Percentiles rank a stretch among this genome's conserved stretches.
These are phyloP conservation scores for Steromphala cineraria DNA, from an alignment of 2,888 invertebrate genomes.

Conservation along the genomic window DNA sequence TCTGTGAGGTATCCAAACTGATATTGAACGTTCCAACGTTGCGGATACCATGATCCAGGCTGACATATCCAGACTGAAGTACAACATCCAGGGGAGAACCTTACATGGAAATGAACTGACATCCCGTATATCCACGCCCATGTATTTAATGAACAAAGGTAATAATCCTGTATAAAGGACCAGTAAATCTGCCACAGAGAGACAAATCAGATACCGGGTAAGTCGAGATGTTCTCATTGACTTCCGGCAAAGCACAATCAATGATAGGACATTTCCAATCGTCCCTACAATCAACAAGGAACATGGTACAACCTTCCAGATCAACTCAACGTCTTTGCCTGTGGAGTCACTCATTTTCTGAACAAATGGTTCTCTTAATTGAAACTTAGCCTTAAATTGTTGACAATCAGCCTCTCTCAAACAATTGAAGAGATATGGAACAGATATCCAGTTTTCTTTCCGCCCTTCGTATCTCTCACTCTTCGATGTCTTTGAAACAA, in stretches of 20 bases:
- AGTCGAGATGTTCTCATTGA: not conserved
- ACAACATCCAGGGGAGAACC: constrained; percentile 31
- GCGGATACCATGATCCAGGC: constrained; percentile 47
- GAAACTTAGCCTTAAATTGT: no score
- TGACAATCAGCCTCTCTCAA: no score
- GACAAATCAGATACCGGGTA: not conserved
- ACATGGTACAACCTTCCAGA: not conserved
- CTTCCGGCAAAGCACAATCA: not conserved
- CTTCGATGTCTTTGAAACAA: no score
- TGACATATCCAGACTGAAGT: constrained; percentile 36
- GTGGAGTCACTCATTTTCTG: no score
- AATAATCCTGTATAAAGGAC: constrained; percentile 39
- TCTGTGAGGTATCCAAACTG: constrained; percentile 44
- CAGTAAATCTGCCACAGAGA: constrained; percentile 42
- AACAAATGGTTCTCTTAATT: no score
- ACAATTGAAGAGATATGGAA: no score
- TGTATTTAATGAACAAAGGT: constrained; percentile 38
- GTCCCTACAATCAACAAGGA: not conserved
- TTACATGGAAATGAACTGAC: constrained; percentile 28
- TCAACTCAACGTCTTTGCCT: not conserved
- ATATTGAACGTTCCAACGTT: constrained; percentile 40
- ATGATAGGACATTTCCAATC: not conserved
- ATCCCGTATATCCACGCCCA: constrained; percentile 30
- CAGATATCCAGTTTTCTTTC: no score
- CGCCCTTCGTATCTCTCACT: no score